Base-by-base conservation (phyloP, 2,888 invertebrate species). In the Amiota communis region DNA sequence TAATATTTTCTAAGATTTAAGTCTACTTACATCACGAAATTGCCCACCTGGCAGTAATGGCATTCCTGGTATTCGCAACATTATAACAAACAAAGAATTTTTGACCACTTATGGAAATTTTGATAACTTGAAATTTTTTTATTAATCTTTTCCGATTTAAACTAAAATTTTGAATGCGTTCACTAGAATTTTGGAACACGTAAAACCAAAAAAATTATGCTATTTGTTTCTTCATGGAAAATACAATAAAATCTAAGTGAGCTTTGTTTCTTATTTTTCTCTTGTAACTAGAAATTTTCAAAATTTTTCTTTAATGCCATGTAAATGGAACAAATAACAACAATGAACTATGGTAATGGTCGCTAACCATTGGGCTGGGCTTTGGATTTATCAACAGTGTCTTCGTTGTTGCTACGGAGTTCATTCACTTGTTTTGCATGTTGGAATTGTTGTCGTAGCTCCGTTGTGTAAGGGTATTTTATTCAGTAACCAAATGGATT, bases 11-110 rank as follows among this genome's bases (percentile, higher is more conserved):
- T 4, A 0, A 17, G 6, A 6, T 6, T 6, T 6, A 36, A 36
- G 8, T 36, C 36, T 63, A 90, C 92, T 92, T 91, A 94, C 95
- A 88, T 94, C 91, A 74, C 92, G 90, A 87, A 93, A 92, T 53
- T 92, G 92, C 85, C 93, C 94, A 70, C 95, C 95, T 2, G 96
- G 95, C 77, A 95, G 90, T 80, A 94, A 90, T 0, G 96, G 95
- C 84, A 96, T 90, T 86, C 92, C 91, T 49, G 94, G 93, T 86
- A 92, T 91, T 73, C 94, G 91, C 73, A 92, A 82, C 91, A 91
- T 91, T 72, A 67, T 77, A 20, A 6, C 8, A 17, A 17, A 53
- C 13, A 15, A 70, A 23, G 70, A 78, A 70, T 61, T 17, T 46
- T 17, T 23, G 1, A 63, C 56, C 15, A 48, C 36, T 10, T 46